phyloP scores from a whole-genome alignment of 1,140 invertebrate genomes.

The Drosophila nannoptera region DNA sequence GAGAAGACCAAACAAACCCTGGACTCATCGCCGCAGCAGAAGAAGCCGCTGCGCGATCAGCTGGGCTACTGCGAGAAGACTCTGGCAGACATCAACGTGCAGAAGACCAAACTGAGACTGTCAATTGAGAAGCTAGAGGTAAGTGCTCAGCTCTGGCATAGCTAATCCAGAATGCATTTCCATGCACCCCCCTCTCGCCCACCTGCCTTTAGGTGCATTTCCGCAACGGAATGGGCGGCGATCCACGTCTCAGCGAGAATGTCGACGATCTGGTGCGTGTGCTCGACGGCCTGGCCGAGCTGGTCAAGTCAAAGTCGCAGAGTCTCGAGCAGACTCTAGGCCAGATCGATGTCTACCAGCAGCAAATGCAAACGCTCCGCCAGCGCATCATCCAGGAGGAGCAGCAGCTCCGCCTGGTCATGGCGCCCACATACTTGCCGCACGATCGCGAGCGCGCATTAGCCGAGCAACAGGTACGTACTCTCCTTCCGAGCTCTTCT shows the following conservation, averaged over 20 bases:
- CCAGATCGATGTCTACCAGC: slow-evolving; percentile 92
- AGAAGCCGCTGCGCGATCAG: slow-evolving; percentile 91
- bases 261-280: slow-evolving; percentile 85
- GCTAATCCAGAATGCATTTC: slow-evolving; percentile 28
- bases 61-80: slow-evolving; percentile 91
- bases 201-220: slow-evolving; percentile 86
- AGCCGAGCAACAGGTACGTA: slow-evolving; percentile 94
- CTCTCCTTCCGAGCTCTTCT: slow-evolving; percentile 16
- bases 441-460: slow-evolving; percentile 90
- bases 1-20: slow-evolving; percentile 89
- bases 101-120: slow-evolving; percentile 93
- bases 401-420: slow-evolving; percentile 89
- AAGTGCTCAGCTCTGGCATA: slow-evolving; percentile 57
- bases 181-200: neutral
- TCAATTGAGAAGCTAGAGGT: slow-evolving; percentile 95
- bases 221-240: slow-evolving; percentile 88
- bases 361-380: slow-evolving; percentile 91
- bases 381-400: slow-evolving; percentile 91
- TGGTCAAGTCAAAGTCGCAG: slow-evolving; percentile 85
- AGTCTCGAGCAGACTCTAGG: slow-evolving; percentile 88
- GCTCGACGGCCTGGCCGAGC: slow-evolving; percentile 82
- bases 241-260: slow-evolving; percentile 86
- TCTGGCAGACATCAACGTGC: slow-evolving; percentile 91
- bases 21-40: slow-evolving; percentile 89
- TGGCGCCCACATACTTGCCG: slow-evolving; percentile 89